Conservation (phyloP, 2,113 vertebrate species). For the Pluvialis apricaria region DNA sequence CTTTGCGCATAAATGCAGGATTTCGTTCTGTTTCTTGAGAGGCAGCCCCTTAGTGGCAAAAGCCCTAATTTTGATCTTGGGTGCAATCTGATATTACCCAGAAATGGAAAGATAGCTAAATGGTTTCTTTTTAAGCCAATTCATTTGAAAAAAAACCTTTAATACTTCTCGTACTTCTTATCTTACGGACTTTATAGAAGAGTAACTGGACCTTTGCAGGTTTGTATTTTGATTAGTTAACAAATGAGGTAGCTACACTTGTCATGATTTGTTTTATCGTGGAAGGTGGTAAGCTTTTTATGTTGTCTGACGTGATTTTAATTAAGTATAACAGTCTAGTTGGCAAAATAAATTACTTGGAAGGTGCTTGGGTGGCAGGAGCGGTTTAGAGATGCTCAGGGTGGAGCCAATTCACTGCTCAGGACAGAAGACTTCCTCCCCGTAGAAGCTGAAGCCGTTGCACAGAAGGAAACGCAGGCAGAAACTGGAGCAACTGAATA, state of each 20-base stretch:
- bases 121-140: not conserved
- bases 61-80: not conserved
- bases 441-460: fast-evolving
- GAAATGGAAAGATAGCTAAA: not conserved
- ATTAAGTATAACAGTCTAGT: not conserved
- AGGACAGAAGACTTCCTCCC: not conserved
- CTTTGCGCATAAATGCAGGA: not conserved
- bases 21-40: not conserved
- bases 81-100: not conserved
- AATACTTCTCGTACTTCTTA: not conserved
- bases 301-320: not conserved
- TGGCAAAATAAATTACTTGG: not conserved
- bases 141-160: not conserved
- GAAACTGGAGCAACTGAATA: not conserved
- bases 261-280: not conserved
- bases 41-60: not conserved
- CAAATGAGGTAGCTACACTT: not conserved
- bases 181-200: not conserved
- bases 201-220: not conserved
- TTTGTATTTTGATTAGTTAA: not conserved
- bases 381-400: not conserved
- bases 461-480: not conserved
- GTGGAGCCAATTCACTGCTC: not conserved
- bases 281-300: not conserved
- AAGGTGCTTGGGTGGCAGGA: not conserved